phyloP scores from a whole-genome alignment of 2,888 invertebrate species.

The Tortricodes alternella region DNA sequence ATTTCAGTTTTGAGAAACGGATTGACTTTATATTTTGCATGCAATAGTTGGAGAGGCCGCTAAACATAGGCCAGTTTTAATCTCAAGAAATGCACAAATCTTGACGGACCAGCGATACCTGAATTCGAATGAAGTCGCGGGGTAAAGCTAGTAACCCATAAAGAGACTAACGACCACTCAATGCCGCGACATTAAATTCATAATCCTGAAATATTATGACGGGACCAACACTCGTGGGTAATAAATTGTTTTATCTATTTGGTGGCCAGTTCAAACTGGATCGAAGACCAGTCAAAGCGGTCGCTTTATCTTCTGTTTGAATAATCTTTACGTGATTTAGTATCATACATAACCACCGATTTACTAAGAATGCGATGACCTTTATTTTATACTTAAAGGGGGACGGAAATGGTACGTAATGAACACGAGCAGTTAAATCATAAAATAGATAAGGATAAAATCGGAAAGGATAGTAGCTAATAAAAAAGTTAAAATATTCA shows the following conservation, averaged over 20 bases:
- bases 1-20: too few relatives aligned
- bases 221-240: constrained; percentile 13
- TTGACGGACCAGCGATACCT: too few relatives aligned
- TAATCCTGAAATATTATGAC: constrained; percentile 26
- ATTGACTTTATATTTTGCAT: too few relatives aligned
- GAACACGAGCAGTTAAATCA: background rate
- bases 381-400: constrained; percentile 17
- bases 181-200: constrained; percentile 8
- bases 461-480: background rate
- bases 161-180: background rate
- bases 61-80: too few relatives aligned
- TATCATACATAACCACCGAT: constrained; percentile 23
- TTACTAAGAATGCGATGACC: constrained; percentile 36
- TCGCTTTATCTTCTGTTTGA: constrained; percentile 27
- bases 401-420: background rate
- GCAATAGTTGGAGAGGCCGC: too few relatives aligned
- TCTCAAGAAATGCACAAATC: too few relatives aligned
- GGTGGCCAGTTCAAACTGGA: constrained; percentile 36
- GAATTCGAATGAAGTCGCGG: too few relatives aligned
- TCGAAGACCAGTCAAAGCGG: constrained; percentile 33
- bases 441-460: constrained; percentile 12
- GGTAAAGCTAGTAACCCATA: too few relatives aligned
- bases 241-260: constrained; percentile 18
- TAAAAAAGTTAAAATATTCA: constrained; percentile 11
- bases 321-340: constrained; percentile 9